Percentiles rank a stretch among this genome's conserved stretches.
Evolutionary conservation across 1,140 invertebrate species (phyloP).

Genomic region (Ceratina japonica): DNA sequence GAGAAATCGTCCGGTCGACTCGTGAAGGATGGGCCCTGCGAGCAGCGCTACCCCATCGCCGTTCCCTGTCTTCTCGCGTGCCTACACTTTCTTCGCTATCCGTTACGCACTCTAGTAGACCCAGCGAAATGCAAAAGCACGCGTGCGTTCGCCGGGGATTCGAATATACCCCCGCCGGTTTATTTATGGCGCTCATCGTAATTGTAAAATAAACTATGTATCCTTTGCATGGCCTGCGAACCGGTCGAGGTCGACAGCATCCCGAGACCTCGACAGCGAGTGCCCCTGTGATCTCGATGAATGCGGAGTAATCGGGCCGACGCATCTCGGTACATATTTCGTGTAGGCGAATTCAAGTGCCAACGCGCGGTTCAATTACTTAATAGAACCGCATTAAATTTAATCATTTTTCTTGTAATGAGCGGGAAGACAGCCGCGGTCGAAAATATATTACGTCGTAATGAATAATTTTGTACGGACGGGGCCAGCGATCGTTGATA

Average conservation of each 20-base stretch:
- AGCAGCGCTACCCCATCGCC: too few relatives aligned
- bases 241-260: slow-evolving; percentile 39
- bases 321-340: not conserved
- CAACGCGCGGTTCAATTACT: not conserved
- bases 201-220: slow-evolving; percentile 58
- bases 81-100: not conserved
- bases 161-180: slow-evolving; percentile 19
- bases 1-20: slow-evolving; percentile 57
- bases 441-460: too few relatives aligned
- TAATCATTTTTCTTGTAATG: too few relatives aligned
- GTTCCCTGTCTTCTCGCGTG: slow-evolving; percentile 33
- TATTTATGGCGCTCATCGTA: slow-evolving; percentile 60
- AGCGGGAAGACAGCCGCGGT: too few relatives aligned
- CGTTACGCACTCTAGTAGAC: not conserved
- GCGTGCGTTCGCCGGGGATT: not conserved
- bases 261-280: not conserved
- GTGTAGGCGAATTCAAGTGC: not conserved
- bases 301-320: not conserved
- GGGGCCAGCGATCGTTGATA: too few relatives aligned
- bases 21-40: slow-evolving; percentile 54
- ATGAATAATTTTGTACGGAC: too few relatives aligned
- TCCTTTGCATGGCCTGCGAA: slow-evolving; percentile 21
- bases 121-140: not conserved
- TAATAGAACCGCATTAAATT: too few relatives aligned
- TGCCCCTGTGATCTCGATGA: slow-evolving; percentile 9